Evolutionary conservation across 2,888 invertebrate species (phyloP).

Genomic region (Eucriotettix oculatus): DNA sequence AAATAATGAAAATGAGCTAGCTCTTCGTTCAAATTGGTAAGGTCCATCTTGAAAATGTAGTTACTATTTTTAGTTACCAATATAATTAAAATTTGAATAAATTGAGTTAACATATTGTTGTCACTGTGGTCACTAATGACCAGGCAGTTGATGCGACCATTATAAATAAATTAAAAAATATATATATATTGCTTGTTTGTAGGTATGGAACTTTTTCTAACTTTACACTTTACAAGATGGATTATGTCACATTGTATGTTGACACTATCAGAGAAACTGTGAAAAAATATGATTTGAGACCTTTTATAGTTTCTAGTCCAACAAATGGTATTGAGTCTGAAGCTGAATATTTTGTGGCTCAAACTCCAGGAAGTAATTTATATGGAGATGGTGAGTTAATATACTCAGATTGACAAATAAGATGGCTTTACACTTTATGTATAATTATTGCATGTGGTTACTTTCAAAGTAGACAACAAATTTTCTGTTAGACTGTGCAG

Average conservation of each 20-base stretch:
- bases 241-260: constrained; percentile 50
- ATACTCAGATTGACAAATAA: too few species aligned
- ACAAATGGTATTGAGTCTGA: constrained; percentile 65
- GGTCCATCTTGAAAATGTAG: constrained; percentile 9
- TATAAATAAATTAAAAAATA: too few species aligned
- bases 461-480: too few species aligned
- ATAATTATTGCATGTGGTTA: too few species aligned
- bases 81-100: too few species aligned
- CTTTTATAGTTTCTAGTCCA: constrained; percentile 78
- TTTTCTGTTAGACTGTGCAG: too few species aligned
- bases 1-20: constrained; percentile 94
- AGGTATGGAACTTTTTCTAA: constrained; percentile 25
- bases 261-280: constrained; percentile 53
- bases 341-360: constrained; percentile 57
- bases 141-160: too few species aligned
- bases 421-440: too few species aligned
- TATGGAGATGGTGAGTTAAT: constrained; percentile 64
- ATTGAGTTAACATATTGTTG: too few species aligned
- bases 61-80: too few species aligned
- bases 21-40: constrained; percentile 66
- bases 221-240: constrained; percentile 41
- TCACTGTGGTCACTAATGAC: too few species aligned
- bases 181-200: background rate
- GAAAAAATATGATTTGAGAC: constrained; percentile 37
- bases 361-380: constrained; percentile 55